Evolutionary conservation across 2,113 vertebrate genomes (phyloP), one percentile per base, ranked within the genome.

Genomic region (Stigmatopora argus): DNA sequence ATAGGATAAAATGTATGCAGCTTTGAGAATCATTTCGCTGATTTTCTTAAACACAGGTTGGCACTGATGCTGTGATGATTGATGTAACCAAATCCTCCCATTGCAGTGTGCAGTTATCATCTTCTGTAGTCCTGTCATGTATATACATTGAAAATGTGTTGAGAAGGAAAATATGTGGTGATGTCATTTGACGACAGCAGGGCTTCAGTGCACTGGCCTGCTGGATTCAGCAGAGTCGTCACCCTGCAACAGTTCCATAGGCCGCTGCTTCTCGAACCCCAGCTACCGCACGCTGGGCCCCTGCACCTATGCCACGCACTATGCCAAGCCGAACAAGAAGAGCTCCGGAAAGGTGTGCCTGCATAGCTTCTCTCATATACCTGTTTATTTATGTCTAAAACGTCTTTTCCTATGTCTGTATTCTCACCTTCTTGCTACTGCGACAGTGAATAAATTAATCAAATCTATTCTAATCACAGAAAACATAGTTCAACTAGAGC

Each of bases 241-340:
- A 78, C 92, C 86, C 72, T 91, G 88, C 26, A 76, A 21, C 83
- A 73, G 72, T 71, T 62, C 82, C 2, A 49, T 51, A 38, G 86
- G 89, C 71, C 90, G 89, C 67, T 94, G 92, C 85, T 93, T 96
- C 92, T 92, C 93, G 86, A 95, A 95, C 81, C 92, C 94, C 61
- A 92, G 90, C 89, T 95, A 94, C 92, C 92, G 87, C 77, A 90
- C 93, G 59, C 63, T 64, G 88, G 91, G 90, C 4, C 80, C 85
- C 26, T 92, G 93, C 81, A 87, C 86, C 71, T 91, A 90, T 83
- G 87, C 94, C 79, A 86, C 90, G 1, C 90, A 88, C 87, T 92
- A 92, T 88, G 78, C 90, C 91, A 92, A 90, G 83, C 89, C 89
- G 53, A 84, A 75, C 69, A 83, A 82, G 92, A 93, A 87, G 88